Conservation (phyloP, 2,113 vertebrate species). For the Felis catus region F.catus_Fca126_mat1.0 CM031412.1:225132001-225132500, state of each 20-base stretch:
- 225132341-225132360: background rate
- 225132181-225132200: background rate
- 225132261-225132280: background rate
- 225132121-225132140: background rate
- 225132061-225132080: background rate
- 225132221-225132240: background rate
- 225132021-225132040: rapidly evolving
- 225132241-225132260: background rate
- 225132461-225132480: background rate
- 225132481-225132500: background rate
- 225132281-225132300: background rate
- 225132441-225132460: background rate
- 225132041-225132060: background rate
- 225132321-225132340: background rate
- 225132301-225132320: no score
- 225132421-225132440: background rate
- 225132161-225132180: background rate
- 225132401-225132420: background rate
- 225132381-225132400: background rate
- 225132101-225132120: background rate
- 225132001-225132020: background rate
- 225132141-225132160: background rate
- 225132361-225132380: background rate
- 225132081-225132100: background rate
- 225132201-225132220: background rate